Conservation (phyloP, 2,113 vertebrate species). For the Bufo gargarizans region DNA sequence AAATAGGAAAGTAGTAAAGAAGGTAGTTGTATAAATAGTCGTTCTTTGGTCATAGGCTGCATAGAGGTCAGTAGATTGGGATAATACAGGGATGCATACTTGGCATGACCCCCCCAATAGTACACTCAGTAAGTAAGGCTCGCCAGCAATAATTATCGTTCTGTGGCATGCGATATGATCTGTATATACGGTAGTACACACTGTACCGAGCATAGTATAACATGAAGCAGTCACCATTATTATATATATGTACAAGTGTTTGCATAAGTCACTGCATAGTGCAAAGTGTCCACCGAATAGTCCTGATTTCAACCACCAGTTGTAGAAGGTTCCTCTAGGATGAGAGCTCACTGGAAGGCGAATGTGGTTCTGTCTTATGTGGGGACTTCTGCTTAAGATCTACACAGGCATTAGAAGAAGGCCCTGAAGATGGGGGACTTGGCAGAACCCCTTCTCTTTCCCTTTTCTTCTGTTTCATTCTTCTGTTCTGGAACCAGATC, state of each 20-base stretch:
- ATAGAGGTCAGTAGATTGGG: neutral
- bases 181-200: neutral
- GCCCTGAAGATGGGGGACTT: conserved; percentile 45
- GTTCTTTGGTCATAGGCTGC: conserved; percentile 40
- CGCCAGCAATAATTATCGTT: neutral
- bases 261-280: conserved; percentile 17
- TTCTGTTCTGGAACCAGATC: conserved; percentile 76
- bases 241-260: conserved; percentile 11
- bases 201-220: neutral
- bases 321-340: neutral
- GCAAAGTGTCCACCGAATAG: conserved; percentile 9
- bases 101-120: conserved; percentile 29
- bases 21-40: conserved; percentile 8
- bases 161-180: conserved; percentile 26
- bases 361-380: conserved; percentile 56
- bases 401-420: conserved; percentile 54
- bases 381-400: conserved; percentile 38
- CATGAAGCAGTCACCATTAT: neutral
- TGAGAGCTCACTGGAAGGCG: conserved; percentile 59
- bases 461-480: conserved; percentile 78
- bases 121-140: conserved; percentile 5
- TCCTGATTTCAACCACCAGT: neutral
- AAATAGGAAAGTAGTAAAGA: neutral
- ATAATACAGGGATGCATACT: conserved; percentile 18
- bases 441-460: conserved; percentile 73